A percentile compares a stretch with the other conserved stretches of the same genome.
phyloP scores from a whole-genome alignment of 2,113 vertebrate species.

The Pyrgilauda ruficollis region DNA sequence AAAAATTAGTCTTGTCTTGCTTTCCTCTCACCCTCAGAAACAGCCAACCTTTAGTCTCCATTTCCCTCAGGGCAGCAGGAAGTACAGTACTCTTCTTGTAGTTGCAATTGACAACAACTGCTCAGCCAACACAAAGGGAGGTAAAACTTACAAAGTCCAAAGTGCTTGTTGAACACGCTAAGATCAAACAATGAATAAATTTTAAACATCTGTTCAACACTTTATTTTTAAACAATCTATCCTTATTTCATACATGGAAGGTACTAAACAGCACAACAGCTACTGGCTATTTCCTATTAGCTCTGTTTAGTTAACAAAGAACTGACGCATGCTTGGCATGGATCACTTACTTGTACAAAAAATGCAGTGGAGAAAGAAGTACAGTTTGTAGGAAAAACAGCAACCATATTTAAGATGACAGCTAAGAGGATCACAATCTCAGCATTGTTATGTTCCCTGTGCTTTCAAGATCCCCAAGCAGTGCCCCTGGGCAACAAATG shows the following conservation, averaged over 20 bases:
- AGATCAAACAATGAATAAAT: neutral
- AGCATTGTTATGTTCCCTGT: accelerated
- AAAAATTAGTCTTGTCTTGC: neutral
- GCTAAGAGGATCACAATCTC: neutral
- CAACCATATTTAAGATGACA: neutral
- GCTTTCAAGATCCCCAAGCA: neutral
- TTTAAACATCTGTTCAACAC: neutral
- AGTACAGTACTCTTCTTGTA: neutral
- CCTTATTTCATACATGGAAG: neutral
- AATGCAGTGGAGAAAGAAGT: neutral
- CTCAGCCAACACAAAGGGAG: neutral
- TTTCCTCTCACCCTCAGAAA: neutral
- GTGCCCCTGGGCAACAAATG: neutral
- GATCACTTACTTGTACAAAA: neutral
- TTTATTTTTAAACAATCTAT: neutral
- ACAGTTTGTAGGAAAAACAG: neutral
- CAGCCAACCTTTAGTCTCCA: neutral
- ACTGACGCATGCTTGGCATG: accelerated
- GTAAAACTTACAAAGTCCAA: neutral
- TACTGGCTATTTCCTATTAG: neutral
- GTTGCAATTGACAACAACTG: neutral
- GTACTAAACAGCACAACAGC: neutral
- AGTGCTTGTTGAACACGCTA: neutral
- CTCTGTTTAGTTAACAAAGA: neutral
- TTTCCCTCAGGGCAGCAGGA: neutral